A percentile compares a stretch with the other conserved stretches of the same genome.
Conservation (phyloP, 1,140 invertebrate species). For the Zaprionus davidi region DNA sequence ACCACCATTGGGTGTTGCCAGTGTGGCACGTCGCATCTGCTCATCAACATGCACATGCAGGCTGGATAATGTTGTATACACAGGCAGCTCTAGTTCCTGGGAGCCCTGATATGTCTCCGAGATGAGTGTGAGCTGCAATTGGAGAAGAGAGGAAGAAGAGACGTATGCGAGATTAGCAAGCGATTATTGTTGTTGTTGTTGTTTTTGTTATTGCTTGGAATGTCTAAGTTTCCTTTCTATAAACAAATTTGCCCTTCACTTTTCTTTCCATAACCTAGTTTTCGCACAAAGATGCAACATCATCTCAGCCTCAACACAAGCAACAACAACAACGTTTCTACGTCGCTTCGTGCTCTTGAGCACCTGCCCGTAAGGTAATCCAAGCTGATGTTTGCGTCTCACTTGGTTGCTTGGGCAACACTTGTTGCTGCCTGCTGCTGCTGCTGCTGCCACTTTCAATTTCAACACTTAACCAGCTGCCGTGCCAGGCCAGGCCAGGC, state of each 20-base stretch:
- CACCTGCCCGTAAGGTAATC: slow-evolving; percentile 69
- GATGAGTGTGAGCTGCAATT: slow-evolving; percentile 73
- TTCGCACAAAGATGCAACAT: slow-evolving; percentile 79
- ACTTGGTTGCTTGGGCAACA: slow-evolving; percentile 79
- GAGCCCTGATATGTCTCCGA: slow-evolving; percentile 72
- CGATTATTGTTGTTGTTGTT: slow-evolving; percentile 16
- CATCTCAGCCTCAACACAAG: slow-evolving; percentile 58
- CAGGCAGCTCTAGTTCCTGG: slow-evolving; percentile 79
- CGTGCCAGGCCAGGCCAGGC: slow-evolving; percentile 7
- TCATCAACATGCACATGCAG: slow-evolving; percentile 81
- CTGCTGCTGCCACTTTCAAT: slow-evolving; percentile 62
- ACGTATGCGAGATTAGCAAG: slow-evolving; percentile 8
- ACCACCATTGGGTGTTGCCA: slow-evolving; percentile 83
- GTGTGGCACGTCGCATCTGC: slow-evolving; percentile 74
- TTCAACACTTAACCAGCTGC: slow-evolving; percentile 59
- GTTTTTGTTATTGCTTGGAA: slow-evolving; percentile 23
- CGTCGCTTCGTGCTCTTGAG: slow-evolving; percentile 50
- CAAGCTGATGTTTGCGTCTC: slow-evolving; percentile 72
- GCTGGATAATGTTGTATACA: slow-evolving; percentile 79
- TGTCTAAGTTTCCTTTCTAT: slow-evolving; percentile 77
- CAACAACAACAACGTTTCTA: slow-evolving; percentile 33
- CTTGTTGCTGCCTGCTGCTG: slow-evolving; percentile 28
- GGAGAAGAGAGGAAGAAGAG: slow-evolving; percentile 28
- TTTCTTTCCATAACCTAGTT: slow-evolving; percentile 83
- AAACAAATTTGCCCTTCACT: slow-evolving; percentile 79